Evolutionary conservation across 2,113 vertebrate genomes (phyloP).

Genomic region (Campylorhamphus procurvoides): DNA sequence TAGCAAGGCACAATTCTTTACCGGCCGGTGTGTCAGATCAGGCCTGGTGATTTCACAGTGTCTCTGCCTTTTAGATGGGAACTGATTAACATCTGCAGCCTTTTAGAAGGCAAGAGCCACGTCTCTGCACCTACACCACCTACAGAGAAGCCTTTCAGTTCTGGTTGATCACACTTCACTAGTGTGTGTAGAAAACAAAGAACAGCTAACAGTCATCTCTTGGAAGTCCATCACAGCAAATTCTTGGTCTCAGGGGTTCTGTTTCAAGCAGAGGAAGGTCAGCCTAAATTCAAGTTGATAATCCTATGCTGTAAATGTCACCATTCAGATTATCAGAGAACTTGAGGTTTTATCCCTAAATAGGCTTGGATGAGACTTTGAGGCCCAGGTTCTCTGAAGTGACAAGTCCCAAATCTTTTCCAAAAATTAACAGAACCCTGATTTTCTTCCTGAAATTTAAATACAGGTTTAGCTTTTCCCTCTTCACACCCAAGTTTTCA

Average conservation of each 20-base stretch:
- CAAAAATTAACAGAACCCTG: neutral
- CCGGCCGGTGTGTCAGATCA: neutral
- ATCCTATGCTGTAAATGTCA: neutral
- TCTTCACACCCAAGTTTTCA: neutral
- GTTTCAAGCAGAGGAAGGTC: neutral
- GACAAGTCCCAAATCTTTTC: neutral
- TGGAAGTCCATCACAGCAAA: neutral
- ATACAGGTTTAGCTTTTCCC: neutral
- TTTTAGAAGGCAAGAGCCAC: neutral
- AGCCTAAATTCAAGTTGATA: neutral
- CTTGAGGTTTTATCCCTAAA: neutral
- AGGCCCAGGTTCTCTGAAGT: neutral
- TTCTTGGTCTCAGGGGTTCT: neutral
- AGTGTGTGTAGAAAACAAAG: neutral
- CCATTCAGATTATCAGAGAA: neutral
- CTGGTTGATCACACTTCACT: rapidly evolving
- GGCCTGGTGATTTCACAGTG: neutral
- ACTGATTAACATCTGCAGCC: neutral
- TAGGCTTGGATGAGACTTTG: neutral
- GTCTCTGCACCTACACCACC: neutral
- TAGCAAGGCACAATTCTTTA: neutral
- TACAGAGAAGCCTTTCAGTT: neutral
- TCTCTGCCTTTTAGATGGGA: neutral
- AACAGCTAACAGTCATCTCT: neutral
- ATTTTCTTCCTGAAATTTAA: neutral